phyloP scores from a whole-genome alignment of 2,797 vertebrate genomes.

The Dendrocincla fuliginosa region DNA sequence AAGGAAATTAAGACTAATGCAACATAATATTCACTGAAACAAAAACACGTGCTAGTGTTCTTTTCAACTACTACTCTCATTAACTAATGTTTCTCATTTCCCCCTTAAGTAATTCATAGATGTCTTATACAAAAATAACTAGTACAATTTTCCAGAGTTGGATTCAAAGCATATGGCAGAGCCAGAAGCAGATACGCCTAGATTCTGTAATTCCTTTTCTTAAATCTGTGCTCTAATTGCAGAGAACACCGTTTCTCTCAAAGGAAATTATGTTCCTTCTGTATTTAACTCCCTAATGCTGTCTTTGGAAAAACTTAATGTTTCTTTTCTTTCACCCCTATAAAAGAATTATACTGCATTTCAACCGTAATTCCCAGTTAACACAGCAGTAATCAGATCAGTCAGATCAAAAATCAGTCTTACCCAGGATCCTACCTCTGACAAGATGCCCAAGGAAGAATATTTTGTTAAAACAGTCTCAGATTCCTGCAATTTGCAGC shows the following conservation, averaged over 20 bases:
- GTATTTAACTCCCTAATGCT: background rate
- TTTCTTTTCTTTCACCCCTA: background rate
- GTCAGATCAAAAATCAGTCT: constrained; percentile 2
- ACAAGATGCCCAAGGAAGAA: constrained; percentile 15
- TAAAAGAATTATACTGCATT: background rate
- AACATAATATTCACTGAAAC: background rate
- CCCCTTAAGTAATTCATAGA: background rate
- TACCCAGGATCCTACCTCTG: background rate
- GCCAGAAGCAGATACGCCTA: background rate
- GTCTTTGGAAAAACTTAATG: background rate
- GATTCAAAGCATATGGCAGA: background rate
- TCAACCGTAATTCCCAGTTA: background rate
- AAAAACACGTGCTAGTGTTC: background rate
- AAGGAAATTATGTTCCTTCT: background rate
- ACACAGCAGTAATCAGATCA: background rate
- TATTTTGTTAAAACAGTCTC: background rate
- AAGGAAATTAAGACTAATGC: background rate
- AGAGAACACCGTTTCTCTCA: background rate
- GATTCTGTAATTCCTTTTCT: background rate
- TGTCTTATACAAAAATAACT: background rate
- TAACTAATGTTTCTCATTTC: background rate
- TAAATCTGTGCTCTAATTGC: background rate
- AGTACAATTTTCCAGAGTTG: background rate
- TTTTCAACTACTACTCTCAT: background rate
- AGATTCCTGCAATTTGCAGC: constrained; percentile 3